Evolutionary conservation across 2,888 invertebrate genomes (phyloP).

Genomic region (Aromia moschata): DNA sequence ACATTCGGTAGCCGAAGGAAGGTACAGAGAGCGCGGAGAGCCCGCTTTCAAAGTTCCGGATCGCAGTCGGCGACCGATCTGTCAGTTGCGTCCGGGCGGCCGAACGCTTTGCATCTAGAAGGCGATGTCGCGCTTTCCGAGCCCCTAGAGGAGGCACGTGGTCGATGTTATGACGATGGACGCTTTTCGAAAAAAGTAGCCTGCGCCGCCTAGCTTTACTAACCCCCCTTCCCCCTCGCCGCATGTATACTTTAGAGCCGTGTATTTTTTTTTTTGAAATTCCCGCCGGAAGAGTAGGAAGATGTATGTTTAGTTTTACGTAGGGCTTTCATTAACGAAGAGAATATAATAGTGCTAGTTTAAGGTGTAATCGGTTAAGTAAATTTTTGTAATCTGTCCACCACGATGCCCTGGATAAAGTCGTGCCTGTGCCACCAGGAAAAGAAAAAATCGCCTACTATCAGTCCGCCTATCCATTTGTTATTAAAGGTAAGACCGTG

Average conservation of each 20-base stretch:
- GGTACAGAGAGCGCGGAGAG: constrained; percentile 30
- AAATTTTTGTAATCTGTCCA: constrained; percentile 18
- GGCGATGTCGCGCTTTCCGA: constrained; percentile 39
- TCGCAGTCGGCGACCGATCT: constrained; percentile 39
- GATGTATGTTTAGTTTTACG: constrained; percentile 7
- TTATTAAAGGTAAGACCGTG: constrained; percentile 61
- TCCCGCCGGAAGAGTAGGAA: constrained; percentile 18
- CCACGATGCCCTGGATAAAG: constrained; percentile 63
- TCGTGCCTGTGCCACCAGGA: constrained; percentile 64
- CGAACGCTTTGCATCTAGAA: constrained; percentile 50
- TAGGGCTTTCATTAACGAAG: constrained; percentile 28
- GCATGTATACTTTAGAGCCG: constrained; percentile 16
- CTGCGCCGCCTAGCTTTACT: constrained; percentile 24
- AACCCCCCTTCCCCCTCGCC: too few relatives aligned
- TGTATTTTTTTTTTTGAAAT: constrained; percentile 8
- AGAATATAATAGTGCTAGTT: constrained; percentile 16
- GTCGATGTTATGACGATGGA: constrained; percentile 42
- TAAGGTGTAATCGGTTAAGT: constrained; percentile 17
- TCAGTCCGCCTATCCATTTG: constrained; percentile 64
- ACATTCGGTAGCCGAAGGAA: constrained; percentile 36
- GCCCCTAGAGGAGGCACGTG: constrained; percentile 39
- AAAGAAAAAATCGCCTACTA: constrained; percentile 62
- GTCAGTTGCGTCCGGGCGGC: constrained; percentile 60
- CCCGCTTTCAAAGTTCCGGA: constrained; percentile 43
- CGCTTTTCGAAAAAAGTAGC: constrained; percentile 13